Percentiles rank a stretch among this genome's conserved stretches.
Conservation (phyloP, 2,113 vertebrate genomes). For the Canis aureus region DNA sequence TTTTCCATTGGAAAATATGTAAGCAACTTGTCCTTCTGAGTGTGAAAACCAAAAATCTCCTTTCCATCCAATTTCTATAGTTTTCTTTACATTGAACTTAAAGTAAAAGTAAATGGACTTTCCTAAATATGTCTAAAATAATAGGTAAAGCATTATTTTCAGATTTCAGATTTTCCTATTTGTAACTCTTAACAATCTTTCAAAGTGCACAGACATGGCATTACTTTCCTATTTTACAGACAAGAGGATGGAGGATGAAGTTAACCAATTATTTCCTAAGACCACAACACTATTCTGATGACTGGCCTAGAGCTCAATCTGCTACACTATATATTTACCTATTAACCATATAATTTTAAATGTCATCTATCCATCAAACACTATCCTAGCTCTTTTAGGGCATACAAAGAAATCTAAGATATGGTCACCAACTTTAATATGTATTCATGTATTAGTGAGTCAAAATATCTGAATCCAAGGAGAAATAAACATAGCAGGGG, state of each 20-base stretch:
- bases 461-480: neutral
- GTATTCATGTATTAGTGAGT: neutral
- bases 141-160: neutral
- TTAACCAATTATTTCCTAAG: constrained; percentile 4
- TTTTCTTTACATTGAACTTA: neutral
- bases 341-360: neutral
- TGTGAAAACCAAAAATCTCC: neutral
- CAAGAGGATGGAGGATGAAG: neutral
- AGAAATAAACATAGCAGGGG: neutral
- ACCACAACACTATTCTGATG: neutral
- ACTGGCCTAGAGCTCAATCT: neutral
- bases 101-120: neutral
- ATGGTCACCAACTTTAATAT: neutral
- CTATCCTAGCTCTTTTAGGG: neutral
- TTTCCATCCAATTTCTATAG: neutral
- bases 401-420: neutral
- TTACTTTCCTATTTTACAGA: neutral
- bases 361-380: neutral
- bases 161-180: neutral
- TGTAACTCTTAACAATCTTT: neutral
- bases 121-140: constrained; percentile 19
- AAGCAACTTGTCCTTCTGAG: neutral
- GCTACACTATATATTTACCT: neutral
- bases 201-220: neutral
- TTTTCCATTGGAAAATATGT: neutral